Evolutionary conservation across 2,797 vertebrate genomes (phyloP).

Genomic region (Ambastaia sidthimunki): DNA sequence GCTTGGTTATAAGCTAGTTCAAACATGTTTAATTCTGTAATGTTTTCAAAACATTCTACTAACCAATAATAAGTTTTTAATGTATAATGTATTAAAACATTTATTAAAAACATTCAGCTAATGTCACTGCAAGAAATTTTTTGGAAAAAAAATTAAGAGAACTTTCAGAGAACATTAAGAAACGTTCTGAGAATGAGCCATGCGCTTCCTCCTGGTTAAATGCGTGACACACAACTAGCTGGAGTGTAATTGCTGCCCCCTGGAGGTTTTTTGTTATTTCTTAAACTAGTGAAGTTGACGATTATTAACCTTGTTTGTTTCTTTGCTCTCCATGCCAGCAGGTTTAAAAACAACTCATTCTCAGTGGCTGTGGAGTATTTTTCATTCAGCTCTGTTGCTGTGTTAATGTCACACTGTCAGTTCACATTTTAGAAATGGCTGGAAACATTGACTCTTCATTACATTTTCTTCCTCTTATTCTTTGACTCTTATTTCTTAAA

Average conservation of each 20-base stretch:
- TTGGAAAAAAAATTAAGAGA: too few species aligned
- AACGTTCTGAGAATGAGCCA: neutral
- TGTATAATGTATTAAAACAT: too few species aligned
- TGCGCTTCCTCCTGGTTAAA: neutral
- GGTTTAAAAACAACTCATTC: neutral
- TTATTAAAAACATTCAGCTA: too few species aligned
- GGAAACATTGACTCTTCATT: neutral
- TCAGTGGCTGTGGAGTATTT: neutral
- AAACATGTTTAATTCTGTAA: too few species aligned
- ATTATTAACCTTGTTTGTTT: slow-evolving; percentile 9
- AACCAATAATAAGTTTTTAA: too few species aligned
- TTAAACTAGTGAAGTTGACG: neutral
- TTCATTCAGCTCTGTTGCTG: slow-evolving; percentile 3
- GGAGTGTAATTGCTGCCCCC: neutral
- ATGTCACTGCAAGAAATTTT: too few species aligned
- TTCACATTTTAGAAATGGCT: neutral
- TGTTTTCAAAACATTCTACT: too few species aligned
- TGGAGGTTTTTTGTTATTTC: slow-evolving; percentile 7
- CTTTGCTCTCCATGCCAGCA: neutral
- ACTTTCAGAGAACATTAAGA: too few species aligned
- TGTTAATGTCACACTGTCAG: slow-evolving; percentile 9
- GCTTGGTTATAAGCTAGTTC: too few species aligned
- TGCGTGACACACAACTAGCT: neutral
- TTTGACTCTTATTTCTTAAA: neutral
- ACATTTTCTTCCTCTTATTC: neutral